Evolutionary conservation across 2,888 invertebrate species (phyloP), one percentile per base, ranked within the genome.

Genomic region (Cephus sareptanus): DNA sequence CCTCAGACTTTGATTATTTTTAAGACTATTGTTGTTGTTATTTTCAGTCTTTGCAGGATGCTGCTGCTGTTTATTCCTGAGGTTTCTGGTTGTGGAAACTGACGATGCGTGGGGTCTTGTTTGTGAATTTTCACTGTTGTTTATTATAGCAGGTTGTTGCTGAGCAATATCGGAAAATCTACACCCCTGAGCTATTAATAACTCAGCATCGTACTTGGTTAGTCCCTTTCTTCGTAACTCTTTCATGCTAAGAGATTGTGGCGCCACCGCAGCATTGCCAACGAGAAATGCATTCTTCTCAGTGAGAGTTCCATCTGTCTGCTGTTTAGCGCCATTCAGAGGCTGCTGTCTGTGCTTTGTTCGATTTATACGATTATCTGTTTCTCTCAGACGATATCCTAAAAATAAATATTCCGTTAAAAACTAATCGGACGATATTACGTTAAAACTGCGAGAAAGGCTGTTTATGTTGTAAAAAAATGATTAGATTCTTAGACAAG

Each of bases 281-380:
- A 88, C 90, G 31, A 87, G 83, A 11, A 88, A 87, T 15, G 87
- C 85, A 73, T 91, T 90, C 79, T 88, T 87, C 78, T 92, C 91
- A 34, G 87, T 89, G 15, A 91, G 82, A 1, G 90, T 87, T 37
- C 85, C 87, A 74, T 89, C 89, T 9, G 86, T 85, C 79, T 90
- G 89, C 69, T 90, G 89, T 77, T 91, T 91, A 77, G 86, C 90
- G 35, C 85, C 84, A 73, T 84, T 86, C 23, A 86, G 81, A 11
- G 89, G 90, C 82, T 91, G 91, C 78, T 92, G 91, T 83, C 93
- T 93, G 82, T 92, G 92, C 90, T 97, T 97, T 88, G 96, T 96
- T 87, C 97, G 94, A 92, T 97, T 97, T 84, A 97, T 95, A 87
- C 98, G 94, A 93, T 98, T 98, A 92, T 98, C 98, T 68, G 98